A percentile compares a stretch with the other conserved stretches of the same genome.
Conservation (phyloP, 2,888 invertebrate genomes). For the Brachypalpus laphriformis region DNA sequence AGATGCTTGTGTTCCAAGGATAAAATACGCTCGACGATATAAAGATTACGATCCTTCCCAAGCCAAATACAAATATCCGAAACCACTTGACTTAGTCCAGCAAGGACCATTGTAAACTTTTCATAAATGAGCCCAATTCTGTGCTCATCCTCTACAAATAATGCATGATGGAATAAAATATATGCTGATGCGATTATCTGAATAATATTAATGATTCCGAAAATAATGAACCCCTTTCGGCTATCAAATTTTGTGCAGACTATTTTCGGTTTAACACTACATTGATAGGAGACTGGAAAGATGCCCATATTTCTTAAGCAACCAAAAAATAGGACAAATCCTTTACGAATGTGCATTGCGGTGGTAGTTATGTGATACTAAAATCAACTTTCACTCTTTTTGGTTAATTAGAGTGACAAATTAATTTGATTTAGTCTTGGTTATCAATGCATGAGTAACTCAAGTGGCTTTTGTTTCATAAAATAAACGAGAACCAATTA, state of each 20-base stretch:
- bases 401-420: not conserved
- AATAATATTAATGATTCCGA: not conserved
- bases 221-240: not conserved
- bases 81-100: not conserved
- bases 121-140: not conserved
- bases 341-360: constrained; percentile 24
- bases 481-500: not conserved
- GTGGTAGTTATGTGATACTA: not conserved
- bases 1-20: not conserved
- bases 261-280: not conserved
- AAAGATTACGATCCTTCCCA: not conserved
- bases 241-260: not conserved
- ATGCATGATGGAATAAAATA: not conserved
- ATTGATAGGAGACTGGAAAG: constrained; percentile 8
- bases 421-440: not conserved
- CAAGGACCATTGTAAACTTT: not conserved
- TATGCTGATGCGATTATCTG: not conserved
- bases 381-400: not conserved
- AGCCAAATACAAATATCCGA: not conserved
- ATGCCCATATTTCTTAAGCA: constrained; percentile 57
- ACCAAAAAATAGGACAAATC: constrained; percentile 16
- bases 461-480: not conserved
- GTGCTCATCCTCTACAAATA: not conserved
- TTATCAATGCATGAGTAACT: not conserved
- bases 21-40: not conserved